Evolutionary conservation across 2,888 invertebrate species (phyloP).

Genomic region (Cephus nigrinus): DNA sequence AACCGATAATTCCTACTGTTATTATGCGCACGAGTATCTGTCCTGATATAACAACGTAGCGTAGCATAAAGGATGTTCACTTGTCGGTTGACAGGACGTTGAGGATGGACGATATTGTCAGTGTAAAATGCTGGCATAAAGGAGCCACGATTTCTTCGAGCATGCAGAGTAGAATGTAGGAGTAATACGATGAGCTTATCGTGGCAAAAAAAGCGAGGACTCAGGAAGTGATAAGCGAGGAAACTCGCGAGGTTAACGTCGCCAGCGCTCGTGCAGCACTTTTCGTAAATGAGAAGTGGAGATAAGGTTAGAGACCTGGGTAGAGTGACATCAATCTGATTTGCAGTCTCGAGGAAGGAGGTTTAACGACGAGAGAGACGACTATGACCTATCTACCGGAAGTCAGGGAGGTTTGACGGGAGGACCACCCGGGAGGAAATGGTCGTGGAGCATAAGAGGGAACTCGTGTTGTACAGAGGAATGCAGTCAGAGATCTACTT

Average conservation of each 20-base stretch:
- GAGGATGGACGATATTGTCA: background rate
- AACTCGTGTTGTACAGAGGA: background rate
- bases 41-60: background rate
- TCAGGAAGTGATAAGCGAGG: background rate
- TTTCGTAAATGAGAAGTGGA: background rate
- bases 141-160: background rate
- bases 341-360: background rate
- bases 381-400: conserved; percentile 7
- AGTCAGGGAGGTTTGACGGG: background rate
- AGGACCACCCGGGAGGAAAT: background rate
- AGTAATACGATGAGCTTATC: background rate
- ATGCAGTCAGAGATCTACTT: background rate
- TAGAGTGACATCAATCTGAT: background rate
- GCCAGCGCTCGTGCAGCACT: background rate
- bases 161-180: background rate
- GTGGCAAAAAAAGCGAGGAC: background rate
- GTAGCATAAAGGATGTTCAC: background rate
- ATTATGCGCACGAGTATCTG: background rate
- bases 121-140: background rate
- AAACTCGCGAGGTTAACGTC: background rate
- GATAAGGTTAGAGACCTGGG: background rate
- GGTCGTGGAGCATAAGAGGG: background rate
- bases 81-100: background rate
- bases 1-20: background rate
- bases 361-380: background rate